Conservation (phyloP, 2,797 vertebrate genomes). For the Moxostoma hubbsi region DNA sequence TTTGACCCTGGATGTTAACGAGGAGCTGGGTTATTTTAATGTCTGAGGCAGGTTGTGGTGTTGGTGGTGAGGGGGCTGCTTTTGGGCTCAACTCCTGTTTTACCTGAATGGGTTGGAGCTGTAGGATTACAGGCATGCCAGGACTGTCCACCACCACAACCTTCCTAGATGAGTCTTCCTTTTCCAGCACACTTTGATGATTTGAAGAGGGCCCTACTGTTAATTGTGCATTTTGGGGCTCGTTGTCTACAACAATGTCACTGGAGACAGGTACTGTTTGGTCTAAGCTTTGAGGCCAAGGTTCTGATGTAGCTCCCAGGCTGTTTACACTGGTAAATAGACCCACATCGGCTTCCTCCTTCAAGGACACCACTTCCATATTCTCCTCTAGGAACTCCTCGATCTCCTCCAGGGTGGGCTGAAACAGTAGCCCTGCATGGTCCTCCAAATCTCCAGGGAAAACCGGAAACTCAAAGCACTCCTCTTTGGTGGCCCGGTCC, state of each 20-base stretch:
- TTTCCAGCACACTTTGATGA: conserved; percentile 31
- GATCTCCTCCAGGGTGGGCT: conserved; percentile 97
- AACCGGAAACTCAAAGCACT: conserved; percentile 83
- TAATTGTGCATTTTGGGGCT: conserved; percentile 72
- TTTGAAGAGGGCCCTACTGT: background rate
- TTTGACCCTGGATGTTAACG: conserved; percentile 96
- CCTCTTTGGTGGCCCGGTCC: conserved; percentile 80
- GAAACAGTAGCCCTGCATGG: conserved; percentile 83
- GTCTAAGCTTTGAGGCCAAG: conserved; percentile 73
- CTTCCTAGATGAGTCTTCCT: conserved; percentile 41
- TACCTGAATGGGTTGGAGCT: conserved; percentile 89
- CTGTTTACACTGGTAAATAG: conserved; percentile 46
- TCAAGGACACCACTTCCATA: conserved; percentile 85
- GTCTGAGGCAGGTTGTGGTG: conserved; percentile 71
- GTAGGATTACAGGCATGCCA: conserved; percentile 86
- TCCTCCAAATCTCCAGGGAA: conserved; percentile 85
- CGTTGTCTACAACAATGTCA: conserved; percentile 60
- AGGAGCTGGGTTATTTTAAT: conserved; percentile 92
- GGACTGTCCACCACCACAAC: conserved; percentile 55
- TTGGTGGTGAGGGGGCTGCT: conserved; percentile 65
- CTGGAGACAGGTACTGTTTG: conserved; percentile 75
- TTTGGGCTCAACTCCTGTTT: conserved; percentile 83
- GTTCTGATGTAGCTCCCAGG: conserved; percentile 62
- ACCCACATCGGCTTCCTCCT: conserved; percentile 64
- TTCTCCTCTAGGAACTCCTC: conserved; percentile 98